Conservation (phyloP, 2,888 invertebrate genomes). For the Schizaphis graminum region DNA sequence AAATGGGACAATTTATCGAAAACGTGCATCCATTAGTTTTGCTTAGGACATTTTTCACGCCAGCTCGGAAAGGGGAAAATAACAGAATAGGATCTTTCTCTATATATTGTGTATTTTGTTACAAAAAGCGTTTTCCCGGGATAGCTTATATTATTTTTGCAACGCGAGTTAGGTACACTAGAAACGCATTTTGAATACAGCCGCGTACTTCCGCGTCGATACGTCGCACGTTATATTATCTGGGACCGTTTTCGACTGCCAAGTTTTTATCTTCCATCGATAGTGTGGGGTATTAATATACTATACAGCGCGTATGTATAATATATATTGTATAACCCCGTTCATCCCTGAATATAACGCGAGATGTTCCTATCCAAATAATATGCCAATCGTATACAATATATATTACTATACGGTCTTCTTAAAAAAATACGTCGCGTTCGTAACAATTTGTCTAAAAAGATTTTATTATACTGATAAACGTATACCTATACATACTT, state of each 20-base stretch:
- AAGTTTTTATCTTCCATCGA: neutral
- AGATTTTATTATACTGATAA: neutral
- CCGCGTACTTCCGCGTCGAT: constrained; percentile 55
- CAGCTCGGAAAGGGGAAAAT: constrained; percentile 28
- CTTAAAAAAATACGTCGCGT: neutral
- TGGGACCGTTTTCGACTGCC: constrained; percentile 19
- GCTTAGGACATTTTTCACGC: constrained; percentile 52
- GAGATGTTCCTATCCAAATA: neutral
- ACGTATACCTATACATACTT: neutral
- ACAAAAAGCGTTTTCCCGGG: constrained; percentile 32
- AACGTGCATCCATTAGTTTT: constrained; percentile 64
- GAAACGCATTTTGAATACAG: constrained; percentile 38
- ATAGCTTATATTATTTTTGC: constrained; percentile 48
- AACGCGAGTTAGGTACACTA: neutral
- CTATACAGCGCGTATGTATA: neutral
- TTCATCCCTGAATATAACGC: neutral
- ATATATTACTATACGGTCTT: too few species aligned
- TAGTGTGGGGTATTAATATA: neutral
- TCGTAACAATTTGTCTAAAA: constrained; percentile 11
- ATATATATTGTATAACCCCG: neutral
- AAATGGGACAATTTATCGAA: constrained; percentile 60
- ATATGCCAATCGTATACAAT: neutral
- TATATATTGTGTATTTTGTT: constrained; percentile 15
- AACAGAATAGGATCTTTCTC: neutral
- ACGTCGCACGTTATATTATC: constrained; percentile 23